phyloP scores from a whole-genome alignment of 2,113 vertebrate species.

The Periophthalmus modestus region DNA sequence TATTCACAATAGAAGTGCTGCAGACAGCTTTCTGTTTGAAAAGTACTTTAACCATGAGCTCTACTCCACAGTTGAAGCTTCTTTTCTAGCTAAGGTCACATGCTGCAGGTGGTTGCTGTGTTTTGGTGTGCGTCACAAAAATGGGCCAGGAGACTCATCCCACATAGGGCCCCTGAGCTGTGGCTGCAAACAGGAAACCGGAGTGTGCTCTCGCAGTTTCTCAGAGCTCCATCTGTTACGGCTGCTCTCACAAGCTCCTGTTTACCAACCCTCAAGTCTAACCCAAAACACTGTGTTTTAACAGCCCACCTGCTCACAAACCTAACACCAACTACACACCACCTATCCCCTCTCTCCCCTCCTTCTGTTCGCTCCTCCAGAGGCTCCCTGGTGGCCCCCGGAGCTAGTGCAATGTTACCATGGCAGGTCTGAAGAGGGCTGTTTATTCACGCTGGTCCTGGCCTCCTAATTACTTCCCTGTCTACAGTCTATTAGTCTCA shows the following conservation, averaged over 20 bases:
- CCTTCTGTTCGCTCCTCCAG: constrained; percentile 22
- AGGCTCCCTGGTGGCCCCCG: constrained; percentile 47
- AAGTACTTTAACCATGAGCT: no score
- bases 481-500: constrained; percentile 23
- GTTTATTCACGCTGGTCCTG: constrained; percentile 45
- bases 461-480: constrained; percentile 60
- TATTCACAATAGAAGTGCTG: neutral
- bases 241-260: constrained; percentile 15
- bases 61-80: constrained; percentile 17
- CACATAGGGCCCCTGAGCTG: constrained; percentile 58
- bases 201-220: constrained; percentile 60
- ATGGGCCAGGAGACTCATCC: constrained; percentile 43
- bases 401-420: constrained; percentile 53
- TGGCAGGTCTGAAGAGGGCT: constrained; percentile 34
- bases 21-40: neutral
- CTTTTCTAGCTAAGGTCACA: constrained; percentile 22
- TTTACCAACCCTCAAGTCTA: constrained; percentile 12
- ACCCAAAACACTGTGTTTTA: constrained; percentile 27
- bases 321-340: constrained; percentile 23
- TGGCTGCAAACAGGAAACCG: constrained; percentile 70
- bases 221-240: constrained; percentile 47
- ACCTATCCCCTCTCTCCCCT: constrained; percentile 21
- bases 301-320: constrained; percentile 19
- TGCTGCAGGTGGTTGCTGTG: constrained; percentile 21
- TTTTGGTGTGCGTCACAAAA: constrained; percentile 28